phyloP scores from a whole-genome alignment of 64 coral and sea anemone genomes.

The Stichodactyla helianthus region DNA sequence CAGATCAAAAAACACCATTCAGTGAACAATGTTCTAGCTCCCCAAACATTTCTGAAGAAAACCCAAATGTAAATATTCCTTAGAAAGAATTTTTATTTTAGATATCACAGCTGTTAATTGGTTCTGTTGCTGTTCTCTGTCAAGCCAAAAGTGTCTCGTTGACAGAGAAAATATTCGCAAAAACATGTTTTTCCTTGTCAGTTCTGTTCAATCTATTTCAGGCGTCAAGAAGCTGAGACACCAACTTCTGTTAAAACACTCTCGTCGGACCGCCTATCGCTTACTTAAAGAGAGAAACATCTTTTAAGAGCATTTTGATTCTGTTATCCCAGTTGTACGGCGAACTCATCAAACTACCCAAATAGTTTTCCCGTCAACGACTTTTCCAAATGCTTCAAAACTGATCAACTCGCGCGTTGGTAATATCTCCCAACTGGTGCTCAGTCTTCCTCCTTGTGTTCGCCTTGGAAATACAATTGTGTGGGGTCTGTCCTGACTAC shows the following conservation, averaged over 20 bases:
- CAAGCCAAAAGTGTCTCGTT: neutral
- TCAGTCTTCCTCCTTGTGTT: neutral
- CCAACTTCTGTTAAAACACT: conserved; percentile 10
- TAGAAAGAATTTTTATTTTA: neutral
- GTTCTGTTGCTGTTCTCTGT: neutral
- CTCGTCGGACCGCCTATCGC: conserved; percentile 4
- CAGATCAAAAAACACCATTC: neutral
- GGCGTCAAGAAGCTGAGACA: neutral
- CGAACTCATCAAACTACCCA: neutral
- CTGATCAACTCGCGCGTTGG: neutral
- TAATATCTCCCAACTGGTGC: neutral
- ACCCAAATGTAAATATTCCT: neutral
- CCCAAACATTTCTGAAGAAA: neutral
- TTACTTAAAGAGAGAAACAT: conserved; percentile 16
- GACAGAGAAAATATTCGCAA: conserved; percentile 7
- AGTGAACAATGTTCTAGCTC: neutral
- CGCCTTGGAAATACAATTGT: neutral
- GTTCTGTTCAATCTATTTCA: conserved; percentile 16
- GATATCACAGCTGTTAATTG: neutral
- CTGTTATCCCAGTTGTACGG: conserved; percentile 7
- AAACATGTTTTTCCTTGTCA: neutral
- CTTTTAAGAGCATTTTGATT: neutral
- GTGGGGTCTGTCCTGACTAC: conserved; percentile 10
- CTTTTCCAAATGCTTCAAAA: conserved; percentile 6
- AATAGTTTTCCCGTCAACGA: neutral